Conservation (phyloP, 2,797 vertebrate genomes). For the Notamacropus eugenii region DNA sequence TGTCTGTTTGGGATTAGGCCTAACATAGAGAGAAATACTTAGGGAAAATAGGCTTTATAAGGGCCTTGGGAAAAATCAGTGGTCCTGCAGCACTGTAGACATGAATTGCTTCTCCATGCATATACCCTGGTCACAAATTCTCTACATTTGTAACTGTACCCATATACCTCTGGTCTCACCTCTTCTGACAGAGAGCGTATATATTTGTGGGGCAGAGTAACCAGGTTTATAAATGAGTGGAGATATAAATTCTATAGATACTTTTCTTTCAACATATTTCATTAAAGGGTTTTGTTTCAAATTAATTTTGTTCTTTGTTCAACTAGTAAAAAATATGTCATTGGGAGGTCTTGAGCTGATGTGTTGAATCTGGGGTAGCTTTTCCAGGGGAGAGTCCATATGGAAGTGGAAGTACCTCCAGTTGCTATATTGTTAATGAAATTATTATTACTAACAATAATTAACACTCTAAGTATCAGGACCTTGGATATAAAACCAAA, state of each 20-base stretch:
- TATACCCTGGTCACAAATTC: no score
- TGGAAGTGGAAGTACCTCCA: background rate
- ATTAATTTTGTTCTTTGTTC: background rate
- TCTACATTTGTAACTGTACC: background rate
- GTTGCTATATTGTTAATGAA: background rate
- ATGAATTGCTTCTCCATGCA: background rate
- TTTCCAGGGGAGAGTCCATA: background rate
- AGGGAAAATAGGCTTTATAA: background rate
- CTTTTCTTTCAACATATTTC: background rate
- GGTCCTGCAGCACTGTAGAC: background rate
- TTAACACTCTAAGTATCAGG: background rate
- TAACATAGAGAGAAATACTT: background rate
- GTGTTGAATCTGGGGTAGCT: background rate
- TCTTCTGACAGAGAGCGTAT: background rate
- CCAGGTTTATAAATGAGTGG: background rate
- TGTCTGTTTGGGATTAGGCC: background rate
- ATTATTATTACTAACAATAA: background rate
- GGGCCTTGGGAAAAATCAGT: background rate
- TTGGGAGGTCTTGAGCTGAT: background rate
- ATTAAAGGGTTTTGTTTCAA: background rate
- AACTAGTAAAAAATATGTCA: background rate
- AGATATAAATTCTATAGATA: background rate
- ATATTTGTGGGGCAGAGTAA: background rate
- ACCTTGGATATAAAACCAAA: background rate
- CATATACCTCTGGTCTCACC: background rate